Conservation (phyloP, 2,797 vertebrate species). For the Gymnocypris eckloni region DNA sequence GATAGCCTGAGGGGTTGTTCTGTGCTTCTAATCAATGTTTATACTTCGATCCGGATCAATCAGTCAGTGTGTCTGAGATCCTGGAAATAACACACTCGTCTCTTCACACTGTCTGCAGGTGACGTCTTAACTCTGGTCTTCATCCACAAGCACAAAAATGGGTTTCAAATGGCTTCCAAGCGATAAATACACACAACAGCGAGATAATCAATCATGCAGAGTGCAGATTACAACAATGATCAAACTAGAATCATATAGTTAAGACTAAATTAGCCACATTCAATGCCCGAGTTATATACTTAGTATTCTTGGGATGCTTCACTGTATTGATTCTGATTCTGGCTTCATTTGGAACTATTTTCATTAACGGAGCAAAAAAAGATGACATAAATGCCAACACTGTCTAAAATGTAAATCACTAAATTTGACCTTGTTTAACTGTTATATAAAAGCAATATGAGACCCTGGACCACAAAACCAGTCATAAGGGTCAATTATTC, state of each 20-base stretch:
- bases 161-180: neutral
- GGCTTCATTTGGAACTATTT: neutral
- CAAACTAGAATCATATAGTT: neutral
- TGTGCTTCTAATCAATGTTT: conserved; percentile 37
- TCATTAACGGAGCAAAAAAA: neutral
- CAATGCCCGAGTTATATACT: neutral
- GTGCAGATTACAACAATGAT: neutral
- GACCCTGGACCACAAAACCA: too few species aligned
- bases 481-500: too few species aligned
- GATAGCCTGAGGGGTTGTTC: conserved; percentile 8
- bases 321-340: neutral
- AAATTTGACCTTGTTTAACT: neutral
- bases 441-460: neutral
- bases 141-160: neutral
- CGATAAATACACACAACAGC: neutral
- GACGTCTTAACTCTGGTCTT: neutral
- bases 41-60: conserved; percentile 45
- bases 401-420: neutral
- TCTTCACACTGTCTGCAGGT: neutral
- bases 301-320: neutral
- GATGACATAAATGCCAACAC: neutral
- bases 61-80: conserved; percentile 3
- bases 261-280: neutral
- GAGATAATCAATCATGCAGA: neutral
- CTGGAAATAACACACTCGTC: conserved; percentile 12